Percentiles rank a stretch among this genome's conserved stretches.
Evolutionary conservation across 2,888 invertebrate genomes (phyloP).

Genomic region (Pogonocherus hispidulus): DNA sequence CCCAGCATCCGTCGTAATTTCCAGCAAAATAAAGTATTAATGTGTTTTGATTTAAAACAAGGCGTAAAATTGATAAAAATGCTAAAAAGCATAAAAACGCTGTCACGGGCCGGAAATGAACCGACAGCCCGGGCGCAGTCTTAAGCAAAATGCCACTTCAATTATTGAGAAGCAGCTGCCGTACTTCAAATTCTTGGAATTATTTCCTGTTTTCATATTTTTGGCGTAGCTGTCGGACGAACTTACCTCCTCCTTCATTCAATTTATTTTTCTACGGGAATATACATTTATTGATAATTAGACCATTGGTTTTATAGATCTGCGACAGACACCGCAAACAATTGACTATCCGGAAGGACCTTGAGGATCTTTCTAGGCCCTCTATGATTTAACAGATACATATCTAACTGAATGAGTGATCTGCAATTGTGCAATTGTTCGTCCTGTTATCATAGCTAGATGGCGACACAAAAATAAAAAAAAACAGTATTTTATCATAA

Average conservation of each 20-base stretch:
- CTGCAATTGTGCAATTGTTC: too few species aligned
- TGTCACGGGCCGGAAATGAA: constrained; percentile 52
- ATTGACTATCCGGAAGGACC: too few species aligned
- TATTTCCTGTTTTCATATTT: constrained; percentile 44
- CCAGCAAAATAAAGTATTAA: constrained; percentile 49
- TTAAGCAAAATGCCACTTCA: constrained; percentile 35
- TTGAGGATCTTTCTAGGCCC: too few species aligned
- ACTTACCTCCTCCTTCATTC: constrained; percentile 19
- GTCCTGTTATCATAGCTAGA: too few species aligned
- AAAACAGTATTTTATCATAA: too few species aligned
- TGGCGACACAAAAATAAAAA: too few species aligned
- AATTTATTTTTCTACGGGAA: constrained; percentile 16
- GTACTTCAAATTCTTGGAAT: constrained; percentile 41
- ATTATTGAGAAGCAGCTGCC: constrained; percentile 43
- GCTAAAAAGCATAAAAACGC: constrained; percentile 48
- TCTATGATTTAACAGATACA: too few species aligned
- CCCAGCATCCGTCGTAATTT: constrained; percentile 43
- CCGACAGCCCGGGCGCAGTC: constrained; percentile 40
- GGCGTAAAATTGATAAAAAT: constrained; percentile 50
- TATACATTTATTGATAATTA: too few species aligned
- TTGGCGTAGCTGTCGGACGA: constrained; percentile 26
- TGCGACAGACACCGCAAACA: too few species aligned
- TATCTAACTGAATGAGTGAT: too few species aligned
- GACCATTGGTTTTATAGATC: too few species aligned
- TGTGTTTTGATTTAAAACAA: constrained; percentile 46